A percentile compares a stretch with the other conserved stretches of the same genome.
These are phyloP conservation scores for Actinernus sp. DNA, from an alignment of 92 coral and sea anemone genomes.

Conservation along the genomic window DNA sequence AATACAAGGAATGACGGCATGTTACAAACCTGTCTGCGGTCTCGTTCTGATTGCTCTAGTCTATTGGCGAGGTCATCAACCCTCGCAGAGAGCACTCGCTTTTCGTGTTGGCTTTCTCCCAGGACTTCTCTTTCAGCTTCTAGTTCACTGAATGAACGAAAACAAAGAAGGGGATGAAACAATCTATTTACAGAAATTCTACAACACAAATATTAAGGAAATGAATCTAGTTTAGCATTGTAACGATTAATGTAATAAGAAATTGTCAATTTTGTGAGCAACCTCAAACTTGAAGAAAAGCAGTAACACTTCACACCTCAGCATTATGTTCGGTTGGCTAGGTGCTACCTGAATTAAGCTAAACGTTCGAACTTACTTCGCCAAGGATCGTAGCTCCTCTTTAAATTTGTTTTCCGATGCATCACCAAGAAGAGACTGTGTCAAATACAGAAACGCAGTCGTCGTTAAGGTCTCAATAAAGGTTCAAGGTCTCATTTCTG, in stretches of 20 bases:
- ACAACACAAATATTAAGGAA: too few species aligned
- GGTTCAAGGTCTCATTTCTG: too few species aligned
- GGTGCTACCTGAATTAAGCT: neutral
- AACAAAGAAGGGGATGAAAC: neutral
- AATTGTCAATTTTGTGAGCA: too few species aligned
- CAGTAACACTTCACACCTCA: too few species aligned
- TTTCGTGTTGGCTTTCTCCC: slow-evolving; percentile 82
- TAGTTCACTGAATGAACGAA: slow-evolving; percentile 54
- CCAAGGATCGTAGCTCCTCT: slow-evolving; percentile 81
- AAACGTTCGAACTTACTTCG: slow-evolving; percentile 48
- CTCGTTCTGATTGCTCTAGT: slow-evolving; percentile 84
- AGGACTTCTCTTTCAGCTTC: slow-evolving; percentile 78
- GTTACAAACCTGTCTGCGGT: slow-evolving; percentile 79
- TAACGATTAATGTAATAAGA: too few species aligned
- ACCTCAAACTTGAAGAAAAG: too few species aligned
- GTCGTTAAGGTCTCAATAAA: too few species aligned
- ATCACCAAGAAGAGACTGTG: slow-evolving; percentile 71
- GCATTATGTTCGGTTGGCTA: too few species aligned
- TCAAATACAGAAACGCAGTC: neutral
- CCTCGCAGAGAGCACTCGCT: slow-evolving; percentile 74
- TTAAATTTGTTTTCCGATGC: slow-evolving; percentile 76
- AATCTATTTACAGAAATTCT: too few species aligned
- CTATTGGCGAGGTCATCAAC: slow-evolving; percentile 77
- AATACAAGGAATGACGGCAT: neutral
- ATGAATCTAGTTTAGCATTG: too few species aligned